Conservation (phyloP, 2,888 invertebrate species). For the Pegoplata infirma region DNA sequence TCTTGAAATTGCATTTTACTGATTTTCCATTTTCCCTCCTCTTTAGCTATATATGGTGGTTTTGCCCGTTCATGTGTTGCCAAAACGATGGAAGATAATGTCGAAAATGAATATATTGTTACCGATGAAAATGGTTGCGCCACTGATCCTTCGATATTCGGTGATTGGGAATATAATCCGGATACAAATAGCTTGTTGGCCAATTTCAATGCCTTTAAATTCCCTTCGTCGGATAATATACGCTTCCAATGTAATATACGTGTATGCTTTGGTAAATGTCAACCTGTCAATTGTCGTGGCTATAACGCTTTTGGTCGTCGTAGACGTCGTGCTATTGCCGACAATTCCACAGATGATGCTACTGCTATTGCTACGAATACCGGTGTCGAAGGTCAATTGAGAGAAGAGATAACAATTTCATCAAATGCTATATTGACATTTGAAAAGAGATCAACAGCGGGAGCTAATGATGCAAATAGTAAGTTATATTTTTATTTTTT, state of each 20-base stretch:
- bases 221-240: slow-evolving; percentile 95
- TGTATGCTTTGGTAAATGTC: slow-evolving; percentile 96
- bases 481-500: slow-evolving; percentile 68
- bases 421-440: slow-evolving; percentile 95
- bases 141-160: slow-evolving; percentile 94
- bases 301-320: slow-evolving; percentile 93
- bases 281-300: slow-evolving; percentile 95
- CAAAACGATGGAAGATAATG: slow-evolving; percentile 92
- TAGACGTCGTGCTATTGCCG: slow-evolving; percentile 81
- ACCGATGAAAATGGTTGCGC: slow-evolving; percentile 97
- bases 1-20: too few species aligned
- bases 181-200: slow-evolving; percentile 91
- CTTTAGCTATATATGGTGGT: slow-evolving; percentile 91
- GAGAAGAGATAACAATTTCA: slow-evolving; percentile 95
- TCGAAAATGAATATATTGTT: slow-evolving; percentile 94
- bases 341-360: slow-evolving; percentile 75
- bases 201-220: slow-evolving; percentile 95
- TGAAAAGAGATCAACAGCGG: slow-evolving; percentile 85
- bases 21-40: not conserved
- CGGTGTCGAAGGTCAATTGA: slow-evolving; percentile 86
- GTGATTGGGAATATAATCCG: slow-evolving; percentile 94
- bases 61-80: slow-evolving; percentile 96
- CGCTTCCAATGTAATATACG: slow-evolving; percentile 97
- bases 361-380: slow-evolving; percentile 81
- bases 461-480: slow-evolving; percentile 89